Evolutionary conservation across 2,113 vertebrate genomes (phyloP).

Genomic region (Corythaeola cristata): DNA sequence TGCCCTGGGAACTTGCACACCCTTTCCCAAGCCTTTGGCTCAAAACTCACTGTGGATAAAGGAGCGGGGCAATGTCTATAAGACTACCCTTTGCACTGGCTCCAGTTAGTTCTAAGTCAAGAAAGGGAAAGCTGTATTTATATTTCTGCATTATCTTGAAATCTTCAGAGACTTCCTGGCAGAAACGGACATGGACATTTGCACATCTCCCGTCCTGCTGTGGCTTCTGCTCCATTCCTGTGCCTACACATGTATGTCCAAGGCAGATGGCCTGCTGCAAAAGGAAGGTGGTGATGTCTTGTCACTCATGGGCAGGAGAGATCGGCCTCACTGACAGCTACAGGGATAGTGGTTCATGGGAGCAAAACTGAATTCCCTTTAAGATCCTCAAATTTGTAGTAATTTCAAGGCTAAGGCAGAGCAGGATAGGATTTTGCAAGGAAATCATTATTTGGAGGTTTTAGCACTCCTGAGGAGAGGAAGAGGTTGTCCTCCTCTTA

Average conservation of each 20-base stretch:
- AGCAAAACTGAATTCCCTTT: neutral
- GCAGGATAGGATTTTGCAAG: neutral
- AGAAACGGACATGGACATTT: fast-evolving
- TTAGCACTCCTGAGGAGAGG: neutral
- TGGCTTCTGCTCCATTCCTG: neutral
- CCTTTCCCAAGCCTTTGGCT: neutral
- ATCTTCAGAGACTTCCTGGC: neutral
- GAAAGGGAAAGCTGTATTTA: neutral
- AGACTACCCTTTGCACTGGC: neutral
- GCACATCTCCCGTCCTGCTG: neutral
- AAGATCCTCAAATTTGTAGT: neutral
- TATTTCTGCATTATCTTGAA: neutral
- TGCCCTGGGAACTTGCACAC: neutral
- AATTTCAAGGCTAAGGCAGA: neutral
- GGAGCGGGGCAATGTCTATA: neutral
- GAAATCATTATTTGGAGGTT: neutral
- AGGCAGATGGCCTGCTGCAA: neutral
- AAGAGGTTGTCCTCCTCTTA: neutral
- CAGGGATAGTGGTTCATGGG: neutral
- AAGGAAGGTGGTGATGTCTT: neutral
- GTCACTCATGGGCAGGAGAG: neutral
- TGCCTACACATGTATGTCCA: neutral
- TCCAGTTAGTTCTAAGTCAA: neutral
- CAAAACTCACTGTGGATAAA: neutral
- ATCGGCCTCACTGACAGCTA: neutral